Evolutionary conservation across 2,113 vertebrate species (phyloP).

Genomic region (Caranx melampygus): DNA sequence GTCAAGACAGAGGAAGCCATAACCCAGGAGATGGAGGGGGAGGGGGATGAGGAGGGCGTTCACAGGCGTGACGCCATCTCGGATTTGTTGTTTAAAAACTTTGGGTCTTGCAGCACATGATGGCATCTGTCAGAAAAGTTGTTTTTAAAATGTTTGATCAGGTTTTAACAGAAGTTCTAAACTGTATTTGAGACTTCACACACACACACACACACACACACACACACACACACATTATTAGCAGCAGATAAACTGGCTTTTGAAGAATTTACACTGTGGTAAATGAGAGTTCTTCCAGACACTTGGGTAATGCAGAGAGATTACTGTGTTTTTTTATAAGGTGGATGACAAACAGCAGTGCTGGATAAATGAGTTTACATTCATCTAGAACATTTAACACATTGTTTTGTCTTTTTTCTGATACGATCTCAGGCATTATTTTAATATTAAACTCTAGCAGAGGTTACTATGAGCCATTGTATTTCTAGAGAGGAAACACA

Average conservation of each 20-base stretch:
- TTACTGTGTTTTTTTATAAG: background rate
- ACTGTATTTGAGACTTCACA: background rate
- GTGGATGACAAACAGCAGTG: too few relatives aligned
- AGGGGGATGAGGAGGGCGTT: constrained; percentile 74
- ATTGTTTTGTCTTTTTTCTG: background rate
- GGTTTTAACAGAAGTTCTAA: background rate
- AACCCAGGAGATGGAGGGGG: constrained; percentile 34
- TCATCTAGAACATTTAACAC: too few relatives aligned
- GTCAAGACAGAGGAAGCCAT: constrained; percentile 42
- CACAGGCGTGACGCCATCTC: constrained; percentile 67
- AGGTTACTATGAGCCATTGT: too few relatives aligned
- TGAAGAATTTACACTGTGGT: background rate
- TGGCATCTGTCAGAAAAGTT: background rate
- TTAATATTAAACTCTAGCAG: background rate
- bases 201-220: background rate
- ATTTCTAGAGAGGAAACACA: background rate
- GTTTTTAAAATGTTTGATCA: background rate
- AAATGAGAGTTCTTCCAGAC: background rate
- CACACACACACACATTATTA: background rate
- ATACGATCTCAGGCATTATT: background rate
- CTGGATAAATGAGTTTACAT: too few relatives aligned
- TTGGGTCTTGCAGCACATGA: constrained; percentile 35
- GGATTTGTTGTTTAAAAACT: constrained; percentile 66
- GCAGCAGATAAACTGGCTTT: background rate
- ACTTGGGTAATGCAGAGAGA: background rate